Base-by-base conservation (phyloP, 2,888 invertebrate genomes). In the Apomyelois bistriatella region DNA sequence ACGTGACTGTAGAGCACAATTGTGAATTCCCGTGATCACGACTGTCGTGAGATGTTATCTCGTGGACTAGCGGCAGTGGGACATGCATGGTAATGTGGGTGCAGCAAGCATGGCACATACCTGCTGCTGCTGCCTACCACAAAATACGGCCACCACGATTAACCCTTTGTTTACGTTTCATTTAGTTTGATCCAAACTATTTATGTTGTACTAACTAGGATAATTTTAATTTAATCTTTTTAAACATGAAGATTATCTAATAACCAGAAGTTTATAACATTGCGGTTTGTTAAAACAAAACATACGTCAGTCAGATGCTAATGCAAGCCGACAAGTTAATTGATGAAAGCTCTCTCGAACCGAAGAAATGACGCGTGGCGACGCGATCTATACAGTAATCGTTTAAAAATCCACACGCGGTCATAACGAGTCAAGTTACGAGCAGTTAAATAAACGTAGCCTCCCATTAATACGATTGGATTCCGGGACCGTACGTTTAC, bases 371-470 rank as follows among this genome's bases (percentile, higher is more conserved):
- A 75, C 69, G 64, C 61, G 68, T 59, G 68, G 68, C 70, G 70
- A 65, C 70, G 70, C 64, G 65, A 63, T 56, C 61, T 61, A 62
- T 66, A 63, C 58, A 61, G 74, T 76, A 74, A 78, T 76, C 72
- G 78, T 72, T 76, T 71, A 79, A 83, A 83, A 82, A 80, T 82
- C 82, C 76, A 82, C 82, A 80, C 74, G 70, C 72, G 70, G 72
- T 79, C 78, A 75, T 84, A 79, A 85, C 81, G 71, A 77, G 68
- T 62, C 73, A 68, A 76, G 79, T 89, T 85, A 87, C 85, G 83
- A 86, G 78, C 85, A 79, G 81, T 87, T 83, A 88, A 87, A 88
- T 86, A 88, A 86, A 87, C 82, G 74, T 70, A 74, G 79, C 75
- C 77, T 76, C 73, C 79, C 82, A 84, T 86, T 84, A 84, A 82